Base-by-base conservation (phyloP, 1,140 invertebrate species). In the Amphibalanus amphitrite region DNA sequence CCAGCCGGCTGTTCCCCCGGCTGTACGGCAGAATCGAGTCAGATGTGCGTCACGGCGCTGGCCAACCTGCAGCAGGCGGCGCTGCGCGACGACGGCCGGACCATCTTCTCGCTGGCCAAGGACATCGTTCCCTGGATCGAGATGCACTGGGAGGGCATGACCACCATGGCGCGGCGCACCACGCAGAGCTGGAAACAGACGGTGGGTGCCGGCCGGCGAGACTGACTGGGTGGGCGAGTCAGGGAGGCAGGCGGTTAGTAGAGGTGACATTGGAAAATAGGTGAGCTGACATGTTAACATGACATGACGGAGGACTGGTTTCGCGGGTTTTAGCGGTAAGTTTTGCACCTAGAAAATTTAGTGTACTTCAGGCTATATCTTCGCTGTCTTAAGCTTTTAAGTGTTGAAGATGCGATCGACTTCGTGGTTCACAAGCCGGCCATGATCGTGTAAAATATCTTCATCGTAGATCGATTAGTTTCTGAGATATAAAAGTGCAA, bases 101-200 rank as follows among this genome's bases (percentile, higher is more conserved):
- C 79, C 15, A 79, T 89, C 73, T 93, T 92, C 77, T 91, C 87
- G 77, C 93, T 90, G 78, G 92, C 93, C 74, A 86, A 90, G 80
- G 95, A 98, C 74, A 97, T 98, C 69, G 96, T 98, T 77, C 94
- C 95, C 23, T 98, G 90, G 76, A 94, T 98, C 75, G 95, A 98
- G 77, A 88, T 90, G 76, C 91, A 98, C 78, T 98, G 95, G 95
- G 95, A 98, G 79, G 89, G 89, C 72, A 88, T 98, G 83, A 97
- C 95, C 0, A 93, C 93, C 17, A 91, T 93, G 84, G 89, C 93
- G 0, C 84, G 94, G 72, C 87, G 93, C 80, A 88, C 91, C 8
- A 95, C 93, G n/a, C 88, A 89, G 75, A 93, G 91, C 0, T 97
- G 93, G 93, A 90, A 91, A 79, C 83, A 84, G 29, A 87, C 86